Evolutionary conservation across 2,113 vertebrate species (phyloP).

Genomic region (Puntigrus tetrazona): DNA sequence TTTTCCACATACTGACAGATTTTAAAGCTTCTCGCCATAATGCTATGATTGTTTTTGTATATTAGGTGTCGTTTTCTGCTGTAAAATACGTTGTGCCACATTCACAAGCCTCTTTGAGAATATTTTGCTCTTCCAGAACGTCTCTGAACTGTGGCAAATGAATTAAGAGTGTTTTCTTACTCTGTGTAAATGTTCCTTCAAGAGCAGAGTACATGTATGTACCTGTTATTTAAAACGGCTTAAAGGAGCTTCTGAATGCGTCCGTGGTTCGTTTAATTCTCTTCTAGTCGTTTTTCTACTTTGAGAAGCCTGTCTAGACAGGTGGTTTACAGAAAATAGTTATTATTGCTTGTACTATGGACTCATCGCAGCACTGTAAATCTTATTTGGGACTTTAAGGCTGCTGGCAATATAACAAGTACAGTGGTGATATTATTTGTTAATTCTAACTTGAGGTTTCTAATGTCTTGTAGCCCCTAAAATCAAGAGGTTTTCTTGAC

Average conservation of each 20-base stretch:
- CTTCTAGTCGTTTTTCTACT: not conserved
- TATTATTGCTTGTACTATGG: not conserved
- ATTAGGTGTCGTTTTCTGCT: slow-evolving; percentile 27
- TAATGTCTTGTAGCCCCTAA: slow-evolving; percentile 8
- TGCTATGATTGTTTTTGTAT: not conserved
- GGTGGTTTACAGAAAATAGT: slow-evolving; percentile 25
- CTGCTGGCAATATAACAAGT: slow-evolving; percentile 39
- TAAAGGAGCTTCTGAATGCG: not conserved
- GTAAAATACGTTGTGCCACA: slow-evolving; percentile 31
- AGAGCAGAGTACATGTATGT: not conserved
- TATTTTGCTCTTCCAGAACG: slow-evolving; percentile 32
- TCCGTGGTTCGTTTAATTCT: not conserved
- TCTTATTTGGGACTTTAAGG: not conserved
- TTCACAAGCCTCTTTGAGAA: slow-evolving; percentile 16
- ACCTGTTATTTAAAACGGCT: not conserved
- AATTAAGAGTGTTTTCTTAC: not conserved
- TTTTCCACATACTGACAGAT: not conserved
- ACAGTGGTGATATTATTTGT: not conserved
- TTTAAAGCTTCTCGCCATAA: slow-evolving; percentile 9
- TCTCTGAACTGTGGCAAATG: slow-evolving; percentile 26
- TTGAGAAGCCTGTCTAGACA: not conserved
- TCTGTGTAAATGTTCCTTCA: not conserved
- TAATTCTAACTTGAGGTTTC: slow-evolving; percentile 7
- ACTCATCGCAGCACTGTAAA: not conserved
- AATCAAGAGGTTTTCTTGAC: slow-evolving; percentile 31